Evolutionary conservation across 2,113 vertebrate species (phyloP).

Genomic region (Cisticola juncidis): DNA sequence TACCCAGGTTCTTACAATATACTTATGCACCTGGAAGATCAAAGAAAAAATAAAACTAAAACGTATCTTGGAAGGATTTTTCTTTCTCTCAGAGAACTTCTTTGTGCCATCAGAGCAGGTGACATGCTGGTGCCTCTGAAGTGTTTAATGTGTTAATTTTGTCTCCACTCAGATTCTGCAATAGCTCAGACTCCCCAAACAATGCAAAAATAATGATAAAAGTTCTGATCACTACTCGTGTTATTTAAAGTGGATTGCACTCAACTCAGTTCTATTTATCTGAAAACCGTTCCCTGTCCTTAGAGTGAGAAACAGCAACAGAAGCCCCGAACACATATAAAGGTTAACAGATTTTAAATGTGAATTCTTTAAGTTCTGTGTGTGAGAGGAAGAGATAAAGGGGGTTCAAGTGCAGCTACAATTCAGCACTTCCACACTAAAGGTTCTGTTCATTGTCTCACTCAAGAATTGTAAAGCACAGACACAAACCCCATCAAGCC

Average conservation of each 20-base stretch:
- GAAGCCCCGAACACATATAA: neutral
- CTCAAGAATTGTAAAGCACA: neutral
- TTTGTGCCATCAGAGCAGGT: neutral
- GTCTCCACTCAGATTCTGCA: neutral
- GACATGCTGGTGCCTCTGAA: neutral
- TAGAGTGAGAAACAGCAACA: neutral
- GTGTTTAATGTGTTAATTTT: neutral
- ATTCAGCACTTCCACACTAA: neutral
- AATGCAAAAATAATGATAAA: neutral
- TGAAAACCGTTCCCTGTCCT: neutral
- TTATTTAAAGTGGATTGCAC: neutral
- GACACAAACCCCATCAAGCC: neutral
- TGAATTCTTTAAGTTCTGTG: neutral
- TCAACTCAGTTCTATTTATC: neutral
- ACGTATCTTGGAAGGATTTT: neutral
- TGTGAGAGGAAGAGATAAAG: neutral
- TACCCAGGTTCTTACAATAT: neutral
- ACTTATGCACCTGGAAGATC: neutral
- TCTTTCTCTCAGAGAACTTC: neutral
- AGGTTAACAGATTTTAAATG: neutral
- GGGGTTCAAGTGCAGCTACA: neutral
- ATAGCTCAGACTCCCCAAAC: neutral
- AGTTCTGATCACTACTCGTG: neutral
- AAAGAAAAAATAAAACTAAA: neutral
- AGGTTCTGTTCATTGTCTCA: neutral